Conservation (phyloP, 1,140 invertebrate species). For the Drosophila nigrodunni region DNA sequence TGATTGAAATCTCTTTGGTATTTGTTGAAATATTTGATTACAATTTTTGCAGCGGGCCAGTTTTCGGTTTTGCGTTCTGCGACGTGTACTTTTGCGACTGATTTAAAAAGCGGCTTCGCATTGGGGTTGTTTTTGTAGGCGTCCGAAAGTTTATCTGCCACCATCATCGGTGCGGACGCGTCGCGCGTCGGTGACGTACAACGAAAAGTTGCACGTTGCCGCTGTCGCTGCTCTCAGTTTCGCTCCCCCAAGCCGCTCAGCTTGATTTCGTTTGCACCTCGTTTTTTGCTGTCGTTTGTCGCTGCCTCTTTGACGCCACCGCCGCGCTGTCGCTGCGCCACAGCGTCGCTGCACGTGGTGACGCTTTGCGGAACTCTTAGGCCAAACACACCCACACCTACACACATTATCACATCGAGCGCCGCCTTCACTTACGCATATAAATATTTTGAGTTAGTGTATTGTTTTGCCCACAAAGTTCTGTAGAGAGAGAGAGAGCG, state of each 20-base stretch:
- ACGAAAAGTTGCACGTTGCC: neutral
- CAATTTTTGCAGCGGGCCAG: conserved; percentile 25
- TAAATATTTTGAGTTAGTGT: conserved; percentile 61
- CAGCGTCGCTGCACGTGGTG: conserved; percentile 37
- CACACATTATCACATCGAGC: conserved; percentile 27
- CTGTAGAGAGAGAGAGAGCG: conserved; percentile 1
- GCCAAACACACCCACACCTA: conserved; percentile 11
- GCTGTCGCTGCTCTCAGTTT: conserved; percentile 13
- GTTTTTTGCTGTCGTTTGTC: neutral
- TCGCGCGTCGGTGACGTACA: conserved; percentile 55
- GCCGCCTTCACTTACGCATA: conserved; percentile 47
- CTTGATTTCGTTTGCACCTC: conserved; percentile 19
- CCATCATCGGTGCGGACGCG: conserved; percentile 30
- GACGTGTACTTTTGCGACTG: conserved; percentile 84
- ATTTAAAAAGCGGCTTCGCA: conserved; percentile 75
- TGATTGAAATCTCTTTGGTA: conserved; percentile 2
- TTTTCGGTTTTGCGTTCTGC: conserved; percentile 72
- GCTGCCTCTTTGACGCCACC: conserved; percentile 7
- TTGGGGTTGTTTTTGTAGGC: conserved; percentile 74
- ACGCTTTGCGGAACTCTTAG: conserved; percentile 30
- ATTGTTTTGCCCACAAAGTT: conserved; percentile 12
- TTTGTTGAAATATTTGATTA: conserved; percentile 24
- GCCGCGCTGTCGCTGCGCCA: too few relatives aligned
- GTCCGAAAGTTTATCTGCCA: conserved; percentile 73
- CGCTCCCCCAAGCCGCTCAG: too few relatives aligned